Conservation (phyloP, 1,140 invertebrate species). For the Orchesella cincta region DNA sequence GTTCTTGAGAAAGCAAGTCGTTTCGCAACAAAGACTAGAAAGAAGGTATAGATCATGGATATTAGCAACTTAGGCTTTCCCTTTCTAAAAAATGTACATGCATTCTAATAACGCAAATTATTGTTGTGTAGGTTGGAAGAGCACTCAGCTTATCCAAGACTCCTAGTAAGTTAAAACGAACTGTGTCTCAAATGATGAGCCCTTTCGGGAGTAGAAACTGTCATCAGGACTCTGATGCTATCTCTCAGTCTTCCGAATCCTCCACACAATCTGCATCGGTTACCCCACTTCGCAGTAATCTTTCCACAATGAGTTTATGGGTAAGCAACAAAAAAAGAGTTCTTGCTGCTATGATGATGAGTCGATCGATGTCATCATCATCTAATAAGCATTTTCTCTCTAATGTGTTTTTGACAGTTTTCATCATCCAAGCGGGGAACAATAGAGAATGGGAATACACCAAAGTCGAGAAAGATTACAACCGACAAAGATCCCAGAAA, state of each 20-base stretch:
- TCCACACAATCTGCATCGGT: background rate
- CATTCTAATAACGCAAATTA: background rate
- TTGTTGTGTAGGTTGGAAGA: slow-evolving; percentile 66
- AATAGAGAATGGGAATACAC: slow-evolving; percentile 33
- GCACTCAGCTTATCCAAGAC: slow-evolving; percentile 94
- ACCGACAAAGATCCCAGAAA: slow-evolving; percentile 30
- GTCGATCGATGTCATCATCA: too few species aligned
- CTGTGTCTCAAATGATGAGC: slow-evolving; percentile 92
- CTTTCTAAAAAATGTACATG: background rate
- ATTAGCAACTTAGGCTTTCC: background rate
- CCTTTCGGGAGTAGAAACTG: slow-evolving; percentile 62
- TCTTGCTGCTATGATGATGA: too few species aligned
- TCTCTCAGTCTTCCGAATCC: slow-evolving; percentile 38
- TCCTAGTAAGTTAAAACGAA: slow-evolving; percentile 86
- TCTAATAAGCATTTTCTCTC: too few species aligned
- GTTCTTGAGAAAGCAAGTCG: slow-evolving; percentile 57
- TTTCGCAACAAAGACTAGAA: slow-evolving; percentile 76
- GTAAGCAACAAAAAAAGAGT: too few species aligned
- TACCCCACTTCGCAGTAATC: slow-evolving; percentile 36
- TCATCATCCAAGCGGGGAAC: slow-evolving; percentile 33
- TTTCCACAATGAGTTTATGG: slow-evolving; percentile 44
- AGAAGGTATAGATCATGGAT: slow-evolving; percentile 62
- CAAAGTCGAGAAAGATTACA: slow-evolving; percentile 37
- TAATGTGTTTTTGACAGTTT: background rate
- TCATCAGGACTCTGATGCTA: slow-evolving; percentile 40